Conservation (phyloP, 2,888 invertebrate genomes). For the Argyresthia albistria region DNA sequence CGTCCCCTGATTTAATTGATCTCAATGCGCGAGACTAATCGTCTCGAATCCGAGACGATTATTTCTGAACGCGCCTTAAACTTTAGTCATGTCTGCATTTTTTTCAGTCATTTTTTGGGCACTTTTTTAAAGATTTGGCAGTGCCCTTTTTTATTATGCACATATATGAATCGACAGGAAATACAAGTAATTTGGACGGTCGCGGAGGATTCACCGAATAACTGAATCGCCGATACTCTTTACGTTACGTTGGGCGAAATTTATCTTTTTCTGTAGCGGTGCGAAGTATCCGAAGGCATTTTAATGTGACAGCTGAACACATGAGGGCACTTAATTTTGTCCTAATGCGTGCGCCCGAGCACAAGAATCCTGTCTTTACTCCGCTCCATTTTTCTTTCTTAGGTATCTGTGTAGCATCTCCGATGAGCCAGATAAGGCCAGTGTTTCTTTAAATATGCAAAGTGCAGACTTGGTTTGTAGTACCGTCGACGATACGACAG, state of each 20-base stretch:
- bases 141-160: too few relatives aligned
- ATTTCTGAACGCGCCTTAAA: background rate
- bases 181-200: background rate
- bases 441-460: conserved; percentile 68
- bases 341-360: conserved; percentile 54
- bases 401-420: conserved; percentile 60
- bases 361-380: conserved; percentile 45
- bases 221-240: conserved; percentile 29
- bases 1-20: conserved; percentile 57
- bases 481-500: conserved; percentile 44
- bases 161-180: conserved; percentile 3
- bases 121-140: too few relatives aligned
- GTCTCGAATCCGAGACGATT: conserved; percentile 44
- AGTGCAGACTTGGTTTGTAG: conserved; percentile 55
- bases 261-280: conserved; percentile 42
- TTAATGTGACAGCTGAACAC: conserved; percentile 66
- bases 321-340: conserved; percentile 70
- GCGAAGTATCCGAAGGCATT: conserved; percentile 58
- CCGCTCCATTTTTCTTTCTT: conserved; percentile 45
- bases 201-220: conserved; percentile 46
- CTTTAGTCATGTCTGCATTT: background rate
- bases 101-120: too few relatives aligned
- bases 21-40: conserved; percentile 64
- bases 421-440: conserved; percentile 64
- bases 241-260: conserved; percentile 19